Percentiles rank a stretch among this genome's conserved stretches.
Conservation (phyloP, 2,888 invertebrate species). For the Rambutsinella grinnellia region DNA sequence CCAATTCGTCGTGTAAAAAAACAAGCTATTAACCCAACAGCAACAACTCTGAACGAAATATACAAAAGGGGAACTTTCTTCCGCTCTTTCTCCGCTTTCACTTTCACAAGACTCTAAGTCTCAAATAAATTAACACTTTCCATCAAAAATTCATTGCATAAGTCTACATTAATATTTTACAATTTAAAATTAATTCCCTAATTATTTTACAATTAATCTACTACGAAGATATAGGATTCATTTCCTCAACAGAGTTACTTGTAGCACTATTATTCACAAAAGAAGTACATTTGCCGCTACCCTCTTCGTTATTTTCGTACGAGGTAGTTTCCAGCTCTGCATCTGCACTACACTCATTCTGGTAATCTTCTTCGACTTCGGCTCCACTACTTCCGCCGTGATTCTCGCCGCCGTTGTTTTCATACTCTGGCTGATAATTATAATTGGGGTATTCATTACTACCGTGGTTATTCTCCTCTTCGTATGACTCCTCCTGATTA, state of each 20-base stretch:
- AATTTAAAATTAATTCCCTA: background rate
- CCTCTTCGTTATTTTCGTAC: slow-evolving; percentile 15
- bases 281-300: slow-evolving; percentile 11
- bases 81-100: no score
- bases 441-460: slow-evolving; percentile 11
- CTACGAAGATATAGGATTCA: slow-evolving; percentile 41
- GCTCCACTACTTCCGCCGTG: slow-evolving; percentile 3
- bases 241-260: slow-evolving; percentile 15
- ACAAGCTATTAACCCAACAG: no score
- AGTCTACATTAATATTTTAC: no score
- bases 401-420: slow-evolving; percentile 10
- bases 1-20: no score
- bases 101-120: no score
- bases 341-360: slow-evolving; percentile 5
- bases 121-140: no score
- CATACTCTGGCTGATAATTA: background rate
- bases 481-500: slow-evolving; percentile 4
- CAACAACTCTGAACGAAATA: no score
- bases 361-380: background rate
- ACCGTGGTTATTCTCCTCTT: slow-evolving; percentile 6
- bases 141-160: no score
- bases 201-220: slow-evolving; percentile 16
- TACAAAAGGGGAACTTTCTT: no score
- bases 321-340: background rate
- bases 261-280: slow-evolving; percentile 9